phyloP scores from a whole-genome alignment of 2,888 invertebrate species.

The Nephrotoma guestfalica region DNA sequence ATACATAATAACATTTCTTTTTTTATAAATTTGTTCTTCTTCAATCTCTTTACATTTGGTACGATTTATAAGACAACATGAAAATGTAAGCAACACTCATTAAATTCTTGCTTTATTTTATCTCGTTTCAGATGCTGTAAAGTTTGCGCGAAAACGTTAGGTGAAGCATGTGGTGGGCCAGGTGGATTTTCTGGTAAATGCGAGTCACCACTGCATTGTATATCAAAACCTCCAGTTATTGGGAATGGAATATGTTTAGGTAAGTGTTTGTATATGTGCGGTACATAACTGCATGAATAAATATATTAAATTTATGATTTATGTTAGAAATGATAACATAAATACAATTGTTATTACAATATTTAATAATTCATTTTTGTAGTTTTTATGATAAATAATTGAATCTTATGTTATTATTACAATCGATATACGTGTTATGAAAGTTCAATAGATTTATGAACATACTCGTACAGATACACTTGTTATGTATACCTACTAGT shows the following conservation, averaged over 20 bases:
- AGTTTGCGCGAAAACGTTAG: slow-evolving; percentile 76
- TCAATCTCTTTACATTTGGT: background rate
- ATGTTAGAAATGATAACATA: background rate
- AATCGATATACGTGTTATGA: background rate
- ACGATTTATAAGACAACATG: background rate
- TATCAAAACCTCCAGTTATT: slow-evolving; percentile 29
- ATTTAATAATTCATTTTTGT: background rate
- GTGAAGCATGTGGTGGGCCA: slow-evolving; percentile 73
- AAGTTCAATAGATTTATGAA: background rate
- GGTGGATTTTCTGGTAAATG: slow-evolving; percentile 78
- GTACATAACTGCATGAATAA: background rate
- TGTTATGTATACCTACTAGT: background rate
- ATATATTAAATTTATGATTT: background rate
- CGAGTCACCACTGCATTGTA: slow-evolving; percentile 60
- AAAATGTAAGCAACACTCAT: background rate
- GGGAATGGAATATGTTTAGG: slow-evolving; percentile 32
- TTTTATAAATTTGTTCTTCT: background rate
- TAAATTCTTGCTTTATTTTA: background rate
- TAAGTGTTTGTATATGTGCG: slow-evolving; percentile 10
- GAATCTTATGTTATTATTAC: background rate
- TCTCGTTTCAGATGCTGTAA: slow-evolving; percentile 60
- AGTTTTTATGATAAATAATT: background rate
- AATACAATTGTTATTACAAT: background rate
- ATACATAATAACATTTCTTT: background rate
- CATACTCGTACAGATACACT: background rate